phyloP scores from a whole-genome alignment of 2,888 invertebrate species.

The Toxonevra muliebris region DNA sequence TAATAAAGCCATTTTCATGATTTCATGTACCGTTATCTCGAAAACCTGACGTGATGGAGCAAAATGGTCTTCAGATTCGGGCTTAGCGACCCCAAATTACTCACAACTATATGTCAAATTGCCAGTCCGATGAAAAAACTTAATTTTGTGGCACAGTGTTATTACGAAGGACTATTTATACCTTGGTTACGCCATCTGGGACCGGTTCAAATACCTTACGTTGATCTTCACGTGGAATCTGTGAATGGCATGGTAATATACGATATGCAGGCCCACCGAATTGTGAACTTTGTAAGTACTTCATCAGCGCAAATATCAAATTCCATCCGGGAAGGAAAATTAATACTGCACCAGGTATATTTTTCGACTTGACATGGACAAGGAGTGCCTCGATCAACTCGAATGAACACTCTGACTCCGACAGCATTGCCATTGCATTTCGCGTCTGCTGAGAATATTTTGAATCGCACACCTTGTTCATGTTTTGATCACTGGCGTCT shows the following conservation, averaged over 20 bases:
- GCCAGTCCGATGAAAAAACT: too few relatives aligned
- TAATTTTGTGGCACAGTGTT: too few relatives aligned
- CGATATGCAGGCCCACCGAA: constrained; percentile 77
- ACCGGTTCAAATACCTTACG: constrained; percentile 90
- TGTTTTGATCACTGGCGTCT: constrained; percentile 76
- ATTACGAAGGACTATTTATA: constrained; percentile 61
- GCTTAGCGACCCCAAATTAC: too few relatives aligned
- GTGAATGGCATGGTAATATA: constrained; percentile 95
- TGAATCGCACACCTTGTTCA: constrained; percentile 72
- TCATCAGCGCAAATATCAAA: constrained; percentile 91
- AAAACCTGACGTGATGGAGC: too few relatives aligned
- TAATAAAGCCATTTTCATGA: too few relatives aligned
- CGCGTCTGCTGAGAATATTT: constrained; percentile 72
- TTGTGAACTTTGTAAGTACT: constrained; percentile 80
- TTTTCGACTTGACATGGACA: constrained; percentile 70
- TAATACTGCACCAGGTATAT: constrained; percentile 84
- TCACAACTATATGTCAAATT: too few relatives aligned
- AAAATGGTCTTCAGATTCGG: too few relatives aligned
- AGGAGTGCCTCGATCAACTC: constrained; percentile 88
- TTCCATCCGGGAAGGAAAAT: constrained; percentile 98
- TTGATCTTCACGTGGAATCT: constrained; percentile 95
- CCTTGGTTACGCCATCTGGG: constrained; percentile 85
- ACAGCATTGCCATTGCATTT: constrained; percentile 77
- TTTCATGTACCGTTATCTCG: too few relatives aligned
- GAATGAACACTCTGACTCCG: constrained; percentile 91